Evolutionary conservation across 2,888 invertebrate genomes (phyloP).

Genomic region (Baccha elongata): DNA sequence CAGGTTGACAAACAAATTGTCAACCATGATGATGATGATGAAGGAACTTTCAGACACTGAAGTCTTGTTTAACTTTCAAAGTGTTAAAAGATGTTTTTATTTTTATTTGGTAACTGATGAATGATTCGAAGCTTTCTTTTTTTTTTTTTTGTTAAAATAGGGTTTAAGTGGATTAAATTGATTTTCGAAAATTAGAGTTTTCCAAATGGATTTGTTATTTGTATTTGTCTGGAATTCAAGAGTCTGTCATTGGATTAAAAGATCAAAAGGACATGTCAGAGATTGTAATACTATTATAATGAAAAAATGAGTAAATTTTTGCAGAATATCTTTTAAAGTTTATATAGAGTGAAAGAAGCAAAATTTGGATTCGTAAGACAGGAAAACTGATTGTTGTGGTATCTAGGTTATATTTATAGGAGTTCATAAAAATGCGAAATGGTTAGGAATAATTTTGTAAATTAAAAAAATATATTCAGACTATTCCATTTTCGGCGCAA

Average conservation of each 20-base stretch:
- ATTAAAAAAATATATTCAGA: too few species aligned
- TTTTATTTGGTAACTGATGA: slow-evolving; percentile 8
- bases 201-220: neutral
- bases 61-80: slow-evolving; percentile 39
- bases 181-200: neutral
- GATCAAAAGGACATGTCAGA: neutral
- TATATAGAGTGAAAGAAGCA: too few species aligned
- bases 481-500: too few species aligned
- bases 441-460: too few species aligned
- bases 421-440: too few species aligned
- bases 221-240: neutral
- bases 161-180: neutral
- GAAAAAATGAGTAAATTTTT: too few species aligned
- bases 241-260: neutral
- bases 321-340: too few species aligned
- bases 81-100: slow-evolving; percentile 26
- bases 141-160: neutral
- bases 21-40: slow-evolving; percentile 13
- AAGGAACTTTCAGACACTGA: neutral
- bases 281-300: neutral
- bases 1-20: slow-evolving; percentile 53
- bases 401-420: too few species aligned
- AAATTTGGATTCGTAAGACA: too few species aligned
- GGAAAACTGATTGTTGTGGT: too few species aligned
- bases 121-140: neutral